Evolutionary conservation across 1,140 invertebrate species (phyloP).

Genomic region (Rhopalosiphum maidis): DNA sequence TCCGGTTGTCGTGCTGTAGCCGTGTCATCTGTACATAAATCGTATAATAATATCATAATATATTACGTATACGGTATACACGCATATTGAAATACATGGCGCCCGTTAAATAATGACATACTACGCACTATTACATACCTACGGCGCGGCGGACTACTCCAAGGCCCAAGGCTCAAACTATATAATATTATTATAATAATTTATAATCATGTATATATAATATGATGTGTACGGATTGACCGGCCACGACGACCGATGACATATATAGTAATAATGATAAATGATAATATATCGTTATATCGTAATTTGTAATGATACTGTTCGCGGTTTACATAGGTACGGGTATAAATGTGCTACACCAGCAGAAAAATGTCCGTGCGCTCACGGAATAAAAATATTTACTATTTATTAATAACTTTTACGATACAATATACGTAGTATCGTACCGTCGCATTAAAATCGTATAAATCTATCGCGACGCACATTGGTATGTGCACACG

Average conservation of each 20-base stretch:
- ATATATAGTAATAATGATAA: not conserved
- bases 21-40: not conserved
- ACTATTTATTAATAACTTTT: too few species aligned
- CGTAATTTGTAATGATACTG: not conserved
- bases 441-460: not conserved
- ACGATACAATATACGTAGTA: not conserved
- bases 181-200: not conserved
- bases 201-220: not conserved
- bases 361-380: not conserved
- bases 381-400: not conserved
- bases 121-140: not conserved
- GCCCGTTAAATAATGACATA: not conserved
- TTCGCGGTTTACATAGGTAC: not conserved
- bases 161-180: not conserved
- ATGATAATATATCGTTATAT: not conserved
- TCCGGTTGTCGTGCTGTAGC: not conserved
- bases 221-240: not conserved
- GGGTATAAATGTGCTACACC: too few species aligned
- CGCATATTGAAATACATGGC: not conserved
- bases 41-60: not conserved
- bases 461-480: too few species aligned
- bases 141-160: not conserved
- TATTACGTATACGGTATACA: not conserved
- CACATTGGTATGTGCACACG: not conserved
- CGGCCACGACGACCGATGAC: too few species aligned